Conservation (phyloP, 2,797 vertebrate genomes). For the Lithobates sylvaticus region DNA sequence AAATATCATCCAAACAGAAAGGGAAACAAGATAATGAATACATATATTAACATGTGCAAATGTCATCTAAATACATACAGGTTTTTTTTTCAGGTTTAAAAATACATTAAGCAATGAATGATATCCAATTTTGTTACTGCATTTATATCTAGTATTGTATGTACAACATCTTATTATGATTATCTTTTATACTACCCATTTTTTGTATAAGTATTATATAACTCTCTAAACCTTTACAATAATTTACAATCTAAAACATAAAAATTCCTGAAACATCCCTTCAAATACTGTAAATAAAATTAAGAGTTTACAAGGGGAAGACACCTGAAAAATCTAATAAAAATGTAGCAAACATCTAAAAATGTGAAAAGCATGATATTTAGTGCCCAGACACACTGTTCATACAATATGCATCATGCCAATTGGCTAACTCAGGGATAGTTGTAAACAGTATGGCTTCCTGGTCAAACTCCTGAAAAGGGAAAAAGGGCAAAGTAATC, state of each 20-base stretch:
- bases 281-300: constrained; percentile 14
- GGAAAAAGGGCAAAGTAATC: too few relatives aligned
- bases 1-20: not conserved
- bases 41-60: constrained; percentile 38
- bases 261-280: constrained; percentile 17
- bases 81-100: not conserved
- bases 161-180: constrained; percentile 29
- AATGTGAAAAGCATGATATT: not conserved
- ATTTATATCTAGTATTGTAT: constrained; percentile 13
- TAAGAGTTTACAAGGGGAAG: not conserved
- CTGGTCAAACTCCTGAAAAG: too few relatives aligned
- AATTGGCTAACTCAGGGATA: not conserved
- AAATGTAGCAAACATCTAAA: too few relatives aligned
- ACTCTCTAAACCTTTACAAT: constrained; percentile 47
- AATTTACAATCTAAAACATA: constrained; percentile 38
- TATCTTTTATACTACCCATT: not conserved
- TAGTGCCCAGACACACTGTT: not conserved
- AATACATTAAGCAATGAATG: not conserved
- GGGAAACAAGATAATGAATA: not conserved
- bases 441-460: not conserved
- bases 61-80: not conserved
- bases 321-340: not conserved
- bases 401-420: not conserved
- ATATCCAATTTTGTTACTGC: not conserved
- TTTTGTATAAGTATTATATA: constrained; percentile 7